A percentile compares a stretch with the other conserved stretches of the same genome.
These are phyloP conservation scores for Phrynocephalus guinanensis DNA, from an alignment of 2,797 vertebrate genomes.

Conservation along the genomic window DNA sequence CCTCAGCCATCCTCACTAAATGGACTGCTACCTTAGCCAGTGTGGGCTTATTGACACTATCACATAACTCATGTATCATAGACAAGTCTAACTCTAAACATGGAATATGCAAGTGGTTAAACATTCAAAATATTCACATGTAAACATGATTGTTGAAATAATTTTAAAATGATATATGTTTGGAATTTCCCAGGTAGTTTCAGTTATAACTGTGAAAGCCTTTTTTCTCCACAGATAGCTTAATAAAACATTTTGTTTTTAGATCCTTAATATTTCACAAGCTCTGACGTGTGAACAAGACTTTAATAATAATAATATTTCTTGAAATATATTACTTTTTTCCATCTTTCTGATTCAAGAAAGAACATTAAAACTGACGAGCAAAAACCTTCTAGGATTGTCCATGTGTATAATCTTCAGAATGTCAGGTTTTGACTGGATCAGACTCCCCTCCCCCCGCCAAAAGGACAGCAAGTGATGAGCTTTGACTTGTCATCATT, in stretches of 20 bases:
- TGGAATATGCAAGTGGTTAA: background rate
- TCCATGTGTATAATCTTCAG: background rate
- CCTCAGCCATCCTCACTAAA: background rate
- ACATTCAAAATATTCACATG: background rate
- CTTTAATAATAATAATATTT: background rate
- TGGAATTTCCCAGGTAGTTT: background rate
- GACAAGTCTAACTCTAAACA: no score
- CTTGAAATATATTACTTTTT: background rate
- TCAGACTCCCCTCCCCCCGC: conserved; percentile 27
- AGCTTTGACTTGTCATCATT: conserved; percentile 48
- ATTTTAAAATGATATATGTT: conserved; percentile 22
- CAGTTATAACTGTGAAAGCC: background rate
- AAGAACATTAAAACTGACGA: conserved; percentile 24
- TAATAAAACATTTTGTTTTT: conserved; percentile 16
- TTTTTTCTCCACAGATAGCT: conserved; percentile 37
- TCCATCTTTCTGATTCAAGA: conserved; percentile 11
- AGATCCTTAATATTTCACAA: conserved; percentile 1
- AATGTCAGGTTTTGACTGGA: conserved; percentile 43
- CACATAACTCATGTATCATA: no score
- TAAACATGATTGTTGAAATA: background rate
- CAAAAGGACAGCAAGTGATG: conserved; percentile 31
- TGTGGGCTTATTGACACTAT: no score
- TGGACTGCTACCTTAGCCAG: background rate
- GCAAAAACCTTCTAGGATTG: conserved; percentile 25
- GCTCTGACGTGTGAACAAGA: background rate